Conservation (phyloP, 2,113 vertebrate species). For the Tachysurus vachellii region DNA sequence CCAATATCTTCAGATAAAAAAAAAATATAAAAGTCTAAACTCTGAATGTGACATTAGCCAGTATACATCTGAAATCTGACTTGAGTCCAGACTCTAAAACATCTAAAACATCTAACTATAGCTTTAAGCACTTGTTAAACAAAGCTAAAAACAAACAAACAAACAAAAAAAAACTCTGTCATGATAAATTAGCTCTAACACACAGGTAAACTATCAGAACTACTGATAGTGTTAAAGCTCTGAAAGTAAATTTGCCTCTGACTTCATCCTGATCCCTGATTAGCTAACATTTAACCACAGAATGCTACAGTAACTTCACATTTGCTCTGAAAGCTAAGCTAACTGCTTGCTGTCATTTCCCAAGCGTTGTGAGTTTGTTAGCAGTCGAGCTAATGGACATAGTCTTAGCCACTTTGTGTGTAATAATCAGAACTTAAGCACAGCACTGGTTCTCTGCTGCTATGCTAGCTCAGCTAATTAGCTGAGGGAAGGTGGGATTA, state of each 20-base stretch:
- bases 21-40: too few species aligned
- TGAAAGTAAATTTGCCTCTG: neutral
- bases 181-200: neutral
- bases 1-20: neutral
- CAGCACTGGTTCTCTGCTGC: conserved; percentile 15
- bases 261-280: neutral
- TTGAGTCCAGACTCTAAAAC: neutral
- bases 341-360: neutral
- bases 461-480: conserved; percentile 44
- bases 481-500: conserved; percentile 28
- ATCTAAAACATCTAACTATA: neutral
- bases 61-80: neutral
- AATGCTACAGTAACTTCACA: neutral
- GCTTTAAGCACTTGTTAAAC: neutral
- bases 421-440: conserved; percentile 11
- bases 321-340: neutral
- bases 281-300: neutral
- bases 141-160: too few species aligned
- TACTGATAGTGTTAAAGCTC: neutral
- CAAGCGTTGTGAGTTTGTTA: neutral
- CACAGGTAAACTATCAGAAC: neutral
- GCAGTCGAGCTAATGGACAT: conserved; percentile 13
- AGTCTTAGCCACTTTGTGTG: neutral
- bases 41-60: neutral
- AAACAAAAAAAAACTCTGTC: neutral